Base-by-base conservation (phyloP, 1,140 invertebrate species). In the Drosophila grimshawi region DNA sequence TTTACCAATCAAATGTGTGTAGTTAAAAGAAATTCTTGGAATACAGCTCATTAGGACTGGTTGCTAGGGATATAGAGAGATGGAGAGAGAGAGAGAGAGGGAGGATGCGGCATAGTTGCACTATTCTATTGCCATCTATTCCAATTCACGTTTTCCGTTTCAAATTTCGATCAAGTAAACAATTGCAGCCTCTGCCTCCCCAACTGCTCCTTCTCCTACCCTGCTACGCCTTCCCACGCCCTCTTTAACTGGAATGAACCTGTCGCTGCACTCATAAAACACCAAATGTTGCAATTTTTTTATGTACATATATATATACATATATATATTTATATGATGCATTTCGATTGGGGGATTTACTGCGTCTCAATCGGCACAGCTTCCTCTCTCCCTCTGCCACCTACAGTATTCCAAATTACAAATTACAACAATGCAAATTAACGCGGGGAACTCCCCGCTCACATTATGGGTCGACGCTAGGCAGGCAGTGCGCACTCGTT, bases 181-280 rank as follows among this genome's bases (percentile, higher is more conserved):
- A 49, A 30, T 29, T 49, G 27, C 10, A 29, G 19, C 30, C 29
- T 7, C 3, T 48, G 27, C 46, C 27, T 5, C 3, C 29, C 3
- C 2, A n/a, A 0, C 8, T 19, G 19, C 19, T 11, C 1, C 53
- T 0, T 4, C 53, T 19, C 27, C 27, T 7, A 8, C 33, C 33
- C 11, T 8, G 53, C 10, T 39, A 4, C 11, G 5, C 1, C 27
- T 11, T 19, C 19, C 19, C 19, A 19, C 19, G 19, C 19, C 30
- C 11, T 7, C n/a, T 19, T 33, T 19, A 2, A 30, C 52, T 53
- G 49, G 48, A 32, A 27, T 52, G 27, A 39, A 67, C 37, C 63
- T 57, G 53, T 60, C 63, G 63, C 33, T 60, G 7, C 19, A 35
- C 33, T 33, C 64, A 61, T 73, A 68, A 73, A 73, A 61, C 51